Evolutionary conservation across 2,113 vertebrate genomes (phyloP), one percentile per base, ranked within the genome.

Genomic region (Misgurnus mizolepis): DNA sequence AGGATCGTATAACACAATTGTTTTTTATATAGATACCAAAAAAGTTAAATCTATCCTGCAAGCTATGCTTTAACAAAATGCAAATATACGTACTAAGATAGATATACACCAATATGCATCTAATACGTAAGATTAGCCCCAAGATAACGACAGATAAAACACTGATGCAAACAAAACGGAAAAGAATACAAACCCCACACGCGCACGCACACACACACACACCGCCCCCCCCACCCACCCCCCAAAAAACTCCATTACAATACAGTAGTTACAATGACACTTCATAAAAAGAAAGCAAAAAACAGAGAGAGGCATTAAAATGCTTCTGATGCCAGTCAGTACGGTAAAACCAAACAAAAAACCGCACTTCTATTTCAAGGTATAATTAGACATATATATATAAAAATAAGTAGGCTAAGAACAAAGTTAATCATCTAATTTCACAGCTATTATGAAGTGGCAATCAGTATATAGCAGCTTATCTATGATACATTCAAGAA

Each of bases 401-500:
- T 91, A 94, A 58, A 95, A 95, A 93, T 93, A 86, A 95, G 93
- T 95, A 95, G 87, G 95, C 93, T 91, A 95, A 95, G 91, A 94
- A 95, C 92, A 95, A 96, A 89, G 93, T 96, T 95, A 95, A 90
- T 96, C 94, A 95, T 95, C 94, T 95, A 97, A 95, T 94, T 98
- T 98, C 97, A 98, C 97, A 98, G 96, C 97, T 98, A 99, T 96
- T 90, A 92, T 91, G 85, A 97, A 97, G 96, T 97, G 96, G 96
- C 96, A 94, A 97, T 96, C 95, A 92, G 95, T 96, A 98, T 94
- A 95, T 98, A 99, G 97, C 97, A 98, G 97, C 97, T 95, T 96
- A 97, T 96, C 95, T 97, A 97, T 95, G 93, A 96, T 97, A 98
- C 97, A 98, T 98, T 98, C 96, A 95, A 97, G 95, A 60, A 95